These are phyloP conservation scores for Eristalis arbustorum DNA, from an alignment of 2,888 invertebrate genomes.

Conservation along the genomic window DNA sequence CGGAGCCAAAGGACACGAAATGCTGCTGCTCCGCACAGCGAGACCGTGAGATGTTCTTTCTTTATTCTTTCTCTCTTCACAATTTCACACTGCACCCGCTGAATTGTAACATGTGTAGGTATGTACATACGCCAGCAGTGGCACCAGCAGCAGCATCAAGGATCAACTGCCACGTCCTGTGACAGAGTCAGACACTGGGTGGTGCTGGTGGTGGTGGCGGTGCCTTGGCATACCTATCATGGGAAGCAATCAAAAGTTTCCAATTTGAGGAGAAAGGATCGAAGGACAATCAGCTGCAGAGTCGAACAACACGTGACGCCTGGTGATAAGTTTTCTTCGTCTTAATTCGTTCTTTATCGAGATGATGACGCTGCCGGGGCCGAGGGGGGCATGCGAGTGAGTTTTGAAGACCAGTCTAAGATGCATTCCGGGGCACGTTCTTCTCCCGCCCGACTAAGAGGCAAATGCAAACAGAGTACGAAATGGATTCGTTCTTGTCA, in stretches of 20 bases:
- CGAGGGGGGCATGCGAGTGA: background rate
- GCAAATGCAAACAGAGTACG: slow-evolving; percentile 58
- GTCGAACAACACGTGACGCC: slow-evolving; percentile 66
- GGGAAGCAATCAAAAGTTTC: slow-evolving; percentile 66
- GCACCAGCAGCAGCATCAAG: background rate
- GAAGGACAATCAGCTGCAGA: slow-evolving; percentile 65
- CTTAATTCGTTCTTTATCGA: slow-evolving; percentile 36
- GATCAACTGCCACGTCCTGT: slow-evolving; percentile 5
- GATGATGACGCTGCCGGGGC: background rate
- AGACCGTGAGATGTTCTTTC: background rate
- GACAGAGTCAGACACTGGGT: background rate
- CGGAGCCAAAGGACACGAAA: slow-evolving; percentile 54
- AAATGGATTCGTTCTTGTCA: slow-evolving; percentile 18
- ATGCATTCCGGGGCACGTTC: slow-evolving; percentile 18
- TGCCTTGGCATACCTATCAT: slow-evolving; percentile 20
- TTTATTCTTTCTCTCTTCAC: slow-evolving; percentile 22
- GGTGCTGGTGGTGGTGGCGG: too few relatives aligned
- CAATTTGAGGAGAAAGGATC: slow-evolving; percentile 49
- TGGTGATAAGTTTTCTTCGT: slow-evolving; percentile 52
- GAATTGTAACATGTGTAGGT: slow-evolving; percentile 35
- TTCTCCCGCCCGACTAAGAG: slow-evolving; percentile 3
- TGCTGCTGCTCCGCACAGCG: slow-evolving; percentile 28
- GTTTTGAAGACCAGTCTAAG: background rate
- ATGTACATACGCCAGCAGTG: background rate
- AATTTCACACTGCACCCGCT: slow-evolving; percentile 43